These are phyloP conservation scores for Bimastos eiseni DNA, from an alignment of 2,888 invertebrate genomes.

Conservation along the genomic window DNA sequence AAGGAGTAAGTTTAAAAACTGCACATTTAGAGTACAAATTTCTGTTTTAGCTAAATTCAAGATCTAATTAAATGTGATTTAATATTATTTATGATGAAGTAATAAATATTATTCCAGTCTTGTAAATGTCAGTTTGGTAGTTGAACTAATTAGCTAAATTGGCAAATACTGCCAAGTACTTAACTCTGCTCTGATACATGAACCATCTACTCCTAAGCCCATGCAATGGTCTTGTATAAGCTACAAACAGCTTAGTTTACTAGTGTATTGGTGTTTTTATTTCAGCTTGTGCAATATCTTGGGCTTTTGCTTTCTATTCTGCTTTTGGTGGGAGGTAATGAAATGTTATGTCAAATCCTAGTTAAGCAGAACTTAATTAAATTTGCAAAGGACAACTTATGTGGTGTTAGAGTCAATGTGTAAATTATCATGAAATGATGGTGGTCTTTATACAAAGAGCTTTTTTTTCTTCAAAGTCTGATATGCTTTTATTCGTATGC, in stretches of 20 bases:
- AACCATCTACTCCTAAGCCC: neutral
- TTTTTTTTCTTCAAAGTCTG: neutral
- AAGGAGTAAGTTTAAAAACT: neutral
- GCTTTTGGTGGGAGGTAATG: slow-evolving; percentile 1
- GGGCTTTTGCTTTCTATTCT: neutral
- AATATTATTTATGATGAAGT: neutral
- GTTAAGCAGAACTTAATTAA: neutral
- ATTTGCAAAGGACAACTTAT: neutral
- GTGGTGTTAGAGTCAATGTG: neutral
- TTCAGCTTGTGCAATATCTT: neutral
- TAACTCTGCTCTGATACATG: neutral
- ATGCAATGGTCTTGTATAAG: neutral
- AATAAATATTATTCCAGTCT: too few species aligned
- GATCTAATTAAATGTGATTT: neutral
- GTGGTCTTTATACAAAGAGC: neutral
- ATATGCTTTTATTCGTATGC: neutral
- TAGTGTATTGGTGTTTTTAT: neutral
- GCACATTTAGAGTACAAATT: neutral
- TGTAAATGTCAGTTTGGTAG: too few species aligned
- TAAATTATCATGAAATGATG: neutral
- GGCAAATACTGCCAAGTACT: neutral
- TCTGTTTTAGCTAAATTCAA: neutral
- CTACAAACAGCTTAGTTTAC: neutral
- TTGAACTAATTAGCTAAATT: neutral
- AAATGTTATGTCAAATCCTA: neutral